A percentile compares a stretch with the other conserved stretches of the same genome.
phyloP scores from a whole-genome alignment of 2,888 invertebrate species.

The Acanthococcus lagerstroemiae region DNA sequence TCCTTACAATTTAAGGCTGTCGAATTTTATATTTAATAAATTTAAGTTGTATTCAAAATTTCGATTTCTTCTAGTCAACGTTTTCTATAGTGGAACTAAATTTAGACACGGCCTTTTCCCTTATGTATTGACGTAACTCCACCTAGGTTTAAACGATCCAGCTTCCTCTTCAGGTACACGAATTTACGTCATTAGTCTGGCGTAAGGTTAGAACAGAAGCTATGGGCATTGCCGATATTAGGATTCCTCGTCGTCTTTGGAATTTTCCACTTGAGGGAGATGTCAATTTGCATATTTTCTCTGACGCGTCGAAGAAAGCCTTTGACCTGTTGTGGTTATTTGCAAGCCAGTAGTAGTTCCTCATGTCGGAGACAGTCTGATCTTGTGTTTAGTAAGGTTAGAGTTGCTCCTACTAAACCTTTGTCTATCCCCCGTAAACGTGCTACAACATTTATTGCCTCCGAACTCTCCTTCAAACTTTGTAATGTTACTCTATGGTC shows the following conservation, averaged over 20 bases:
- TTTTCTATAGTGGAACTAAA: too few species aligned
- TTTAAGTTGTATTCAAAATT: too few species aligned
- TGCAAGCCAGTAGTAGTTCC: not conserved
- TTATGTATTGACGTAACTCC: too few species aligned
- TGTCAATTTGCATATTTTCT: not conserved
- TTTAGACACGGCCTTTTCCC: too few species aligned
- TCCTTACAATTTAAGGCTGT: too few species aligned
- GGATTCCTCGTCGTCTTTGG: not conserved
- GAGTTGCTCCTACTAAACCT: not conserved
- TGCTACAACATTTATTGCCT: not conserved
- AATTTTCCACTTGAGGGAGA: not conserved
- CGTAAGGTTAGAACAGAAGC: not conserved
- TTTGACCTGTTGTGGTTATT: not conserved
- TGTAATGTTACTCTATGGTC: not conserved
- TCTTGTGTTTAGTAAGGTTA: not conserved
- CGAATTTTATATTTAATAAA: too few species aligned
- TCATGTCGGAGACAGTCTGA: not conserved
- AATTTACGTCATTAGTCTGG: too few species aligned
- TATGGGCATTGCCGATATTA: not conserved
- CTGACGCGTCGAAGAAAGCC: not conserved
- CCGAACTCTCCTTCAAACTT: not conserved
- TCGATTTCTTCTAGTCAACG: too few species aligned
- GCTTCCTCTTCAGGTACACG: too few species aligned
- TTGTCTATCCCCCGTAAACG: not conserved
- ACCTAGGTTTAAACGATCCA: too few species aligned